Evolutionary conservation across 2,888 invertebrate genomes (phyloP).

Genomic region (Plebejus anna): DNA sequence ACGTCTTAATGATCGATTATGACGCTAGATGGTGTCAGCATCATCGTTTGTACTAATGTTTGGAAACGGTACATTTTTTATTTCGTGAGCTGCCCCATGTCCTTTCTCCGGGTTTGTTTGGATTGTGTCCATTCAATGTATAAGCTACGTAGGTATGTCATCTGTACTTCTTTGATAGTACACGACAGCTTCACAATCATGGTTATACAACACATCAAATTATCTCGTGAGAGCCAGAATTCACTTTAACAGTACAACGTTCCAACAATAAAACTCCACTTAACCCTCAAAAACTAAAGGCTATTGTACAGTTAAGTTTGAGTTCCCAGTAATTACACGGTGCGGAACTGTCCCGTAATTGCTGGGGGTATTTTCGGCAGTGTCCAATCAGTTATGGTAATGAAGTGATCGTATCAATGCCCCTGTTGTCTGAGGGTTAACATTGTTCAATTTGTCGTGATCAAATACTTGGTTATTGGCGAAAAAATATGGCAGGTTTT

Average conservation of each 20-base stretch:
- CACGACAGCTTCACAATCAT: no score
- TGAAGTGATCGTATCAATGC: slow-evolving; percentile 56
- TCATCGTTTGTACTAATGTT: no score
- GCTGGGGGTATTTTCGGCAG: slow-evolving; percentile 49
- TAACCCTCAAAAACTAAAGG: slow-evolving; percentile 20
- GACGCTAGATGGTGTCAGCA: no score
- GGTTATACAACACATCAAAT: no score
- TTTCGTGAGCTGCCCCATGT: no score
- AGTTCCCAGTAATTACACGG: slow-evolving; percentile 55
- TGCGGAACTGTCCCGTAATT: slow-evolving; percentile 46
- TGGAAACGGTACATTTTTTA: no score
- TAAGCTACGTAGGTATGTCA: no score
- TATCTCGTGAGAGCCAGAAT: neutral
- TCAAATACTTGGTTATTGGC: slow-evolving; percentile 26
- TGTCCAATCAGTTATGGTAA: slow-evolving; percentile 73
- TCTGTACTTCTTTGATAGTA: no score
- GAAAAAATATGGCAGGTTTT: slow-evolving; percentile 6
- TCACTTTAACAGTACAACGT: neutral
- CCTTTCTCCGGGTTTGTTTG: no score
- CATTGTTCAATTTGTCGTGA: slow-evolving; percentile 31
- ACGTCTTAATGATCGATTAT: no score
- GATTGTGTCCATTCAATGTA: no score
- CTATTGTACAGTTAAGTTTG: slow-evolving; percentile 54
- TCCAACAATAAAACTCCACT: slow-evolving; percentile 1
- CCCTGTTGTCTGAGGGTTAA: slow-evolving; percentile 31